Conservation (phyloP, 2,113 vertebrate genomes). For the Tapirus terrestris region DNA sequence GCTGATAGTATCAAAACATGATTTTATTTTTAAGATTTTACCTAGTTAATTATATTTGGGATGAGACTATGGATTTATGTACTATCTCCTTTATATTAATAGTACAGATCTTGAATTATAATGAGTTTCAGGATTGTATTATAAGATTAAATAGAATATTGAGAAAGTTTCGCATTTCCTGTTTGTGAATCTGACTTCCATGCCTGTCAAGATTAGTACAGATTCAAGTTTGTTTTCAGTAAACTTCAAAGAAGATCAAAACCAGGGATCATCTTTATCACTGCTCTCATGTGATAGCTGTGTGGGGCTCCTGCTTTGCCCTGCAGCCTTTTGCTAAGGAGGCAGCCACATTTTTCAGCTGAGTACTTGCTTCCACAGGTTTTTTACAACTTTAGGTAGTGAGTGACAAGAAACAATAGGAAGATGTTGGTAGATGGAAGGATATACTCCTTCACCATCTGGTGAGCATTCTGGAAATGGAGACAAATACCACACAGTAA, state of each 20-base stretch:
- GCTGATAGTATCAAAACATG: background rate
- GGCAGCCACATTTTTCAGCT: background rate
- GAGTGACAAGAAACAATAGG: background rate
- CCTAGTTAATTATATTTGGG: background rate
- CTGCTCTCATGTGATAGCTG: background rate
- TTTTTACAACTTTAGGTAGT: background rate
- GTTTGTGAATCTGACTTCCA: background rate
- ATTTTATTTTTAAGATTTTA: constrained; percentile 35
- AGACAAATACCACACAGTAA: background rate
- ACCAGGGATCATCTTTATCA: background rate
- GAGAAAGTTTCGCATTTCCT: constrained; percentile 25
- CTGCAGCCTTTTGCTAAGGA: constrained; percentile 2
- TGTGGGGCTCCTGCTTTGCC: background rate
- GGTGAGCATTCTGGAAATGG: background rate
- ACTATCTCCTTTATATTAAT: background rate
- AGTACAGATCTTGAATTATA: constrained; percentile 7
- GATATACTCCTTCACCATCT: background rate
- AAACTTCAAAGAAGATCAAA: constrained; percentile 58
- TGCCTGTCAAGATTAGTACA: background rate
- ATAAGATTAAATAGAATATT: background rate
- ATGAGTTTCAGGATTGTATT: background rate
- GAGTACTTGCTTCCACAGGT: background rate
- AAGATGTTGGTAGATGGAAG: background rate
- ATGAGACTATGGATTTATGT: background rate
- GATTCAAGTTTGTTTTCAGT: constrained; percentile 50